Percentiles rank a stretch among this genome's conserved stretches.
Evolutionary conservation across 2,113 vertebrate species (phyloP).

Genomic region (Podilymbus podiceps): DNA sequence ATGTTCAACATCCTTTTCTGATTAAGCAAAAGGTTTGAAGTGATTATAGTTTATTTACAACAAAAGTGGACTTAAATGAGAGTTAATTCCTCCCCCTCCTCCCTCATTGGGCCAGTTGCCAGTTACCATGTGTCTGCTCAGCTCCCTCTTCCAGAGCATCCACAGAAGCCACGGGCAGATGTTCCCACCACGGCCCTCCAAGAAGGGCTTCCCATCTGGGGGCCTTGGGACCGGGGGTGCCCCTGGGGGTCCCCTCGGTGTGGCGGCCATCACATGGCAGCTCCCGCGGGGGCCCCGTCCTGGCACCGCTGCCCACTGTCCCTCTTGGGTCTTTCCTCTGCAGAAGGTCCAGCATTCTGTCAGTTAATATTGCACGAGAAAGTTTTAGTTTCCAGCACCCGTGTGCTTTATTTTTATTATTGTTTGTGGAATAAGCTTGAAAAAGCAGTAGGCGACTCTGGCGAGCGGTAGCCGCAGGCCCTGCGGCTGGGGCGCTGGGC

Average conservation of each 20-base stretch:
- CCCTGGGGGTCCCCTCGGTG: rapidly evolving
- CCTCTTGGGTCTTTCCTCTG: too few species aligned
- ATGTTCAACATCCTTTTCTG: constrained; percentile 66
- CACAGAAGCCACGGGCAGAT: constrained; percentile 20
- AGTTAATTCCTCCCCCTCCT: constrained; percentile 65
- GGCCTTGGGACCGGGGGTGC: background rate
- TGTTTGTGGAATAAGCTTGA: background rate
- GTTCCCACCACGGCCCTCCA: background rate
- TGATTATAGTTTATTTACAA: constrained; percentile 75
- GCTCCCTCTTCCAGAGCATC: constrained; percentile 24
- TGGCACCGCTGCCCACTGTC: background rate
- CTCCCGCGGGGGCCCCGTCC: background rate
- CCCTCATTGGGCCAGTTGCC: constrained; percentile 9
- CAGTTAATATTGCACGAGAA: background rate
- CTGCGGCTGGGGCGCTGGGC: background rate
- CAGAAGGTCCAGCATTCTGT: background rate
- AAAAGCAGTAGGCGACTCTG: background rate
- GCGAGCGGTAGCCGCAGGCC: background rate
- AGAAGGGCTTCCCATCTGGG: background rate
- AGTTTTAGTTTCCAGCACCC: background rate
- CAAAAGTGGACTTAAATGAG: constrained; percentile 68
- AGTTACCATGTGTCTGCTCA: constrained; percentile 39
- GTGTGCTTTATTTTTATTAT: background rate
- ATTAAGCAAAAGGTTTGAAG: constrained; percentile 72
- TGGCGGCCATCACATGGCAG: rapidly evolving